Percentiles rank a stretch among this genome's conserved stretches.
Conservation (phyloP, 2,797 vertebrate genomes). For the Sebastes kiyomatsui region DNA sequence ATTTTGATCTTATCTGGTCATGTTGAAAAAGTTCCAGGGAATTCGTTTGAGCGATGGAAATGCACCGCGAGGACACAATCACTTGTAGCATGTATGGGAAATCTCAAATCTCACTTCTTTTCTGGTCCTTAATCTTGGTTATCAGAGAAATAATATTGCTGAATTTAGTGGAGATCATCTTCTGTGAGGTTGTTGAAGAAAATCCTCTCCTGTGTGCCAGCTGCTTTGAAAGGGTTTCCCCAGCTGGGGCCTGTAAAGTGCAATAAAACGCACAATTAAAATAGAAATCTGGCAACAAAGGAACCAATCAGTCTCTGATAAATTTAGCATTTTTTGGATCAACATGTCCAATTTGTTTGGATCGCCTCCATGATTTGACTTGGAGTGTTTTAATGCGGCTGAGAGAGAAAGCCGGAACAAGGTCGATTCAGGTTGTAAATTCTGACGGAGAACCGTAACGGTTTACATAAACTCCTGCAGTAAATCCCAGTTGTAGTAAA, state of each 20-base stretch:
- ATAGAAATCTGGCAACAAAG: background rate
- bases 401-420: background rate
- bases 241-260: conserved; percentile 21
- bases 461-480: background rate
- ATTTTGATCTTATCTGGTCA: background rate
- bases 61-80: background rate
- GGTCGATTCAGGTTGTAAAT: background rate
- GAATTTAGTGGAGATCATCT: background rate
- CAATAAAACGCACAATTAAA: background rate
- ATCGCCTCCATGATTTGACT: background rate
- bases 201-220: background rate
- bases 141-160: background rate
- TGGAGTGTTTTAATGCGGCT: background rate
- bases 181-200: background rate
- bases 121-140: background rate
- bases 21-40: background rate
- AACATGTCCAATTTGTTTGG: background rate
- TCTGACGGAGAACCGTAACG: background rate
- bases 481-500: background rate
- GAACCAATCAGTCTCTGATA: background rate
- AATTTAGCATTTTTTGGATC: background rate
- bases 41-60: background rate
- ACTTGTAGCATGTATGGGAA: background rate
- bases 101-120: background rate
- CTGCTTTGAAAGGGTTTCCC: background rate